Evolutionary conservation across 2,888 invertebrate genomes (phyloP).

Genomic region (Standfussiana lucernea): DNA sequence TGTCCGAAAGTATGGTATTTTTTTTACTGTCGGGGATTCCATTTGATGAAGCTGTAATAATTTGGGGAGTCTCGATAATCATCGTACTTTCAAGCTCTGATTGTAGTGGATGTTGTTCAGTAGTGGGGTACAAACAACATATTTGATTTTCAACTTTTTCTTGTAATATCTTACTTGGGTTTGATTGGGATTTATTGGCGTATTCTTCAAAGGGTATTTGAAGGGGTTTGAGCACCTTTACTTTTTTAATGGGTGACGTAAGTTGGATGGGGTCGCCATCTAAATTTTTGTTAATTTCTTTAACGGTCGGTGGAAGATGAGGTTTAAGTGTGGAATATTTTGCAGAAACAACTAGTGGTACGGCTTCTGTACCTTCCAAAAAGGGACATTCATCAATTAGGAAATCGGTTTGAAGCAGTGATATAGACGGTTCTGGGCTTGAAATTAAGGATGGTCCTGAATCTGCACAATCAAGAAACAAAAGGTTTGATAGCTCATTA

Average conservation of each 20-base stretch:
- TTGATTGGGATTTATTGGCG: neutral
- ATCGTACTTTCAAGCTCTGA: too few species aligned
- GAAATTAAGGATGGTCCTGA: neutral
- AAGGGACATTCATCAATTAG: conserved; percentile 7
- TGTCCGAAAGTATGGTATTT: too few species aligned
- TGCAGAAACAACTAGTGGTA: neutral
- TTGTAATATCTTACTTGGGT: neutral
- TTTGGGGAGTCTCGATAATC: too few species aligned
- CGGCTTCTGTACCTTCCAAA: conserved; percentile 3
- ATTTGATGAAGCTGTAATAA: too few species aligned
- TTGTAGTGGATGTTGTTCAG: too few species aligned
- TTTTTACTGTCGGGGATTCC: too few species aligned
- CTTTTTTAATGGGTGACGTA: neutral
- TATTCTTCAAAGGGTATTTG: neutral
- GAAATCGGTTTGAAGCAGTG: neutral
- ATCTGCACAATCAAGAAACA: neutral
- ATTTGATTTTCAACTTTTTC: too few species aligned
- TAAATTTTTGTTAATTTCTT: neutral
- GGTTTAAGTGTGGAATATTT: neutral
- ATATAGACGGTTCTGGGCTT: conserved; percentile 6
- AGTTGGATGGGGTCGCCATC: conserved; percentile 1
- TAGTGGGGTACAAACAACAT: too few species aligned
- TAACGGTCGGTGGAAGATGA: conserved; percentile 2
- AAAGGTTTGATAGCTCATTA: conserved; percentile 15
- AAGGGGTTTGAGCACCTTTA: neutral